Evolutionary conservation across 2,113 vertebrate genomes (phyloP), one percentile per base, ranked within the genome.

Genomic region (Budorcas taxicolor): DNA sequence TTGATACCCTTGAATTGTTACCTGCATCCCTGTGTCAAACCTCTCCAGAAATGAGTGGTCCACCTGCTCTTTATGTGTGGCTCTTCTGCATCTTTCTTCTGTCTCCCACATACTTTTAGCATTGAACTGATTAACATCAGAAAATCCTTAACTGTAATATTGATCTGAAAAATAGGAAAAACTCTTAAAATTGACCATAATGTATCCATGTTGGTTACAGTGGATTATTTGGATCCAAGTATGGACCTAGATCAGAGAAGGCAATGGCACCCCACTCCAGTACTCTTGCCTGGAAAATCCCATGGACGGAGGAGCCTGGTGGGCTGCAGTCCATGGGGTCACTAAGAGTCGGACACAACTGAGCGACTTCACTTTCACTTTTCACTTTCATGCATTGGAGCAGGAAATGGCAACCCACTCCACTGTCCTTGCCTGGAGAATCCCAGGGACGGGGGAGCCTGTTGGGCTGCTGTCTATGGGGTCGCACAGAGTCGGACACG

Each of bases 1-100:
- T 36, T 31, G 8, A 85, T 93, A 53, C 45, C 50, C 33, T 90
- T 93, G 31, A 93, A 25, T 67, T 76, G 10, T 29, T 90, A 95
- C 58, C 33, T 60, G 67, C 2, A 87, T 27, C 12, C n/a, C 29
- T 53, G 25, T 52, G 21, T 74, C 43, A 87, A 45, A 47, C 4
- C 2, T 89, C 78, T 95, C 23, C 16, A 29, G 5, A 90, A 58
- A 10, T 91, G 86, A 67, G 55, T 64, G 50, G 0, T 36, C 19
- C 43, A 25, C 17, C 19, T 87, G 36, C 57, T 96, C 5, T 45
- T 87, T 43, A 53, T 10, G 6, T 23, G 16, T 52, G 36, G 7
- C 4, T 19, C 33, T 83, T 94, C 13, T 67, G 14, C 1, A 14
- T 64, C 29, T 87, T 62, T 94, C 27, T 81, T 83, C 58, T 53